Percentiles rank a stretch among this genome's conserved stretches.
These are phyloP conservation scores for Drosophila anomelani DNA, from an alignment of 2,888 invertebrate genomes.

Conservation along the genomic window DNA sequence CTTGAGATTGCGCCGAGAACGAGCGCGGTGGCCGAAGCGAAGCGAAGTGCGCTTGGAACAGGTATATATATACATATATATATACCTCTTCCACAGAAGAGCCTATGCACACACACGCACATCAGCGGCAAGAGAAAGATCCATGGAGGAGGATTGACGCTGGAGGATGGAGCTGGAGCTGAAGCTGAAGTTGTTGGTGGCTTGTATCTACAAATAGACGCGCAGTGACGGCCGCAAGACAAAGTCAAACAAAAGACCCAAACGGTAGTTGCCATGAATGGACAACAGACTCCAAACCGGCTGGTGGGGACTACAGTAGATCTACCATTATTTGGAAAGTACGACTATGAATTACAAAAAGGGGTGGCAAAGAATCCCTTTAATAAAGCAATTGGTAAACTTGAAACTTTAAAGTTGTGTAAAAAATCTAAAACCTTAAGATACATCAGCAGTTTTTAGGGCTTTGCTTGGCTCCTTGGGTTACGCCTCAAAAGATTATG, in stretches of 20 bases:
- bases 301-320: slow-evolving; percentile 42
- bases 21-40: slow-evolving; percentile 43
- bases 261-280: slow-evolving; percentile 80
- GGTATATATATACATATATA: slow-evolving; percentile 12
- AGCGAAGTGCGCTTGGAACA: slow-evolving; percentile 42
- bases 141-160: slow-evolving; percentile 8
- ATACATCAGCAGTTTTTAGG: not conserved
- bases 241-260: slow-evolving; percentile 79
- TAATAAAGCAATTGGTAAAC: no score
- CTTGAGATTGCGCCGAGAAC: slow-evolving; percentile 75
- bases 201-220: slow-evolving; percentile 78
- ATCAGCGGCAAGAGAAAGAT: slow-evolving; percentile 28
- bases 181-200: slow-evolving; percentile 52
- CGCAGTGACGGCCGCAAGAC: slow-evolving; percentile 73
- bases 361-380: no score
- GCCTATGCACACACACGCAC: slow-evolving; percentile 47
- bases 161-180: slow-evolving; percentile 40
- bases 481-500: no score
- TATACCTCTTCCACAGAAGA: slow-evolving; percentile 26
- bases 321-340: not conserved
- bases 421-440: not conserved
- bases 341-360: no score
- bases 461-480: no score
- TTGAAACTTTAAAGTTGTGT: not conserved
- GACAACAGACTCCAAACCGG: slow-evolving; percentile 59